phyloP scores from a whole-genome alignment of 2,888 invertebrate genomes.

The Scaptodrosophila latifasciaeformis region DNA sequence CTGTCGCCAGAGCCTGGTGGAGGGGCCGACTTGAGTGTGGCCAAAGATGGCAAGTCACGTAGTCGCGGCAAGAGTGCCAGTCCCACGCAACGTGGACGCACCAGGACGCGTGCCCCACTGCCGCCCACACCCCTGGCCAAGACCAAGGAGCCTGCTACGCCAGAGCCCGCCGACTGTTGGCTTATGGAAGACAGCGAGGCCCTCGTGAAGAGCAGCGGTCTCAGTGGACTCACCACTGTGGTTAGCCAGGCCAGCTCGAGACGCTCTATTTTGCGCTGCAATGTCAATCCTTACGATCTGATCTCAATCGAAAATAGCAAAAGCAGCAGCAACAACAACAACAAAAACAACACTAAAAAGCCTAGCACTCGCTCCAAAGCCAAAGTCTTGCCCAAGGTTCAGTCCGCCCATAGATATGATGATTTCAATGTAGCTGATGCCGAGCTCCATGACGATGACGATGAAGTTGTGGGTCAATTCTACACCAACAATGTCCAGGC shows the following conservation, averaged over 20 bases:
- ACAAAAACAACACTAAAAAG: not conserved
- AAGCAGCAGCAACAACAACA: conserved; percentile 16
- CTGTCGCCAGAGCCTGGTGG: conserved; percentile 78
- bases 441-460: conserved; percentile 64
- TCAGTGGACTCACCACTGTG: conserved; percentile 10
- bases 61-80: conserved; percentile 77
- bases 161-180: conserved; percentile 67
- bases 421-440: conserved; percentile 75
- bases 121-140: conserved; percentile 64
- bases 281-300: conserved; percentile 89
- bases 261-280: conserved; percentile 87
- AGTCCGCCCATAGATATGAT: conserved; percentile 74
- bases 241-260: conserved; percentile 71
- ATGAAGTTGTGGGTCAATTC: conserved; percentile 38
- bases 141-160: conserved; percentile 1
- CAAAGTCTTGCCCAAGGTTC: conserved; percentile 23
- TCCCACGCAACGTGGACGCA: conserved; percentile 77
- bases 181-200: conserved; percentile 66
- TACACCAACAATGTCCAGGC: conserved; percentile 79
- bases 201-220: conserved; percentile 41
- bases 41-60: conserved; percentile 62
- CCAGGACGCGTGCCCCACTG: conserved; percentile 76
- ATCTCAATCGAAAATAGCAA: conserved; percentile 77
- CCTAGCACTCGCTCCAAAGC: conserved; percentile 21
- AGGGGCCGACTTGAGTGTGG: conserved; percentile 2